Evolutionary conservation across 92 coral and sea anemone genomes (phyloP).

Genomic region (Phenganax marumi): DNA sequence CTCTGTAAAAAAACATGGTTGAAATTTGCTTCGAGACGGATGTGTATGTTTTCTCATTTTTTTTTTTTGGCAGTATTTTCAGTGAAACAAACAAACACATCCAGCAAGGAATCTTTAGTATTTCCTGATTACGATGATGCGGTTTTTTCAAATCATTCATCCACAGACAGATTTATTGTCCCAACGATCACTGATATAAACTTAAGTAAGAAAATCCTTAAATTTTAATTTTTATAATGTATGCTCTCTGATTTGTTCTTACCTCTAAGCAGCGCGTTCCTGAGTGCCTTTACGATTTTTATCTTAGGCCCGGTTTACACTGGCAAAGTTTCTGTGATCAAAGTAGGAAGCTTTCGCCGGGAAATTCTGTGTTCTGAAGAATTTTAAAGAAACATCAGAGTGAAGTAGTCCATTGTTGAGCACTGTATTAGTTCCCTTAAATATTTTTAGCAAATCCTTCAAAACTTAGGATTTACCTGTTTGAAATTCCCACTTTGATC

Average conservation of each 20-base stretch:
- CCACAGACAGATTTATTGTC: slow-evolving; percentile 18
- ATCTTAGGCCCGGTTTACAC: no score
- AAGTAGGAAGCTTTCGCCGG: no score
- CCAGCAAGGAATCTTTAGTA: background rate
- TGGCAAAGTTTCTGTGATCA: no score
- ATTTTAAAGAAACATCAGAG: no score
- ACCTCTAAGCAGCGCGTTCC: background rate
- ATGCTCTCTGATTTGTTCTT: background rate
- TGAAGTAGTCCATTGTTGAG: no score
- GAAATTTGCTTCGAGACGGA: background rate
- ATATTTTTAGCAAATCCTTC: no score
- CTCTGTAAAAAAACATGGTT: background rate
- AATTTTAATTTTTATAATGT: background rate
- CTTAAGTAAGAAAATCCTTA: background rate
- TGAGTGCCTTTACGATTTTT: no score
- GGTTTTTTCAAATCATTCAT: background rate
- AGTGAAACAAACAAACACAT: slow-evolving; percentile 10
- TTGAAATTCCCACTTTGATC: no score
- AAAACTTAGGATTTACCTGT: no score
- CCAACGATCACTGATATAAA: slow-evolving; percentile 11
- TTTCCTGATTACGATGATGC: slow-evolving; percentile 32
- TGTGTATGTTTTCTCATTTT: background rate
- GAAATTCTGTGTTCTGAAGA: no score
- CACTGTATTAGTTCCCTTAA: no score
- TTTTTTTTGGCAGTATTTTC: slow-evolving; percentile 33